phyloP scores from a whole-genome alignment of 2,797 vertebrate genomes.

The Alauda arvensis region DNA sequence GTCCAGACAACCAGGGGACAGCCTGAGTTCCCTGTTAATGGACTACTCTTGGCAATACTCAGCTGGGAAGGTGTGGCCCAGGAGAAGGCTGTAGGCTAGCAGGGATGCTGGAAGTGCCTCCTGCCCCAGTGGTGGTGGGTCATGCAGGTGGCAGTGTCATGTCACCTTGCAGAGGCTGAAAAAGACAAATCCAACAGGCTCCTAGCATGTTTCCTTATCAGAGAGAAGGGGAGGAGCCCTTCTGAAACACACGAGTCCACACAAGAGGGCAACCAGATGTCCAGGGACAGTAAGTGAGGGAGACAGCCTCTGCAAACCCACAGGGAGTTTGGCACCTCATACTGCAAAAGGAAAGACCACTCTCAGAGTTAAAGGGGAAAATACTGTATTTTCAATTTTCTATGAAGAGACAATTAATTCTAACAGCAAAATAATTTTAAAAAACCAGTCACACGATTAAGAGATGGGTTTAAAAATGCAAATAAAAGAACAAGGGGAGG shows the following conservation, averaged over 20 bases:
- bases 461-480: conserved; percentile 46
- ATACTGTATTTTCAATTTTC: conserved; percentile 39
- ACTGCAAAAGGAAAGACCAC: neutral
- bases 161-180: neutral
- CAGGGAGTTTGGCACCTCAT: neutral
- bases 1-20: neutral
- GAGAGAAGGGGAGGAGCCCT: neutral
- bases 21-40: neutral
- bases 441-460: conserved; percentile 1
- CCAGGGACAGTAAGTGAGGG: neutral
- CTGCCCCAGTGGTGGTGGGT: neutral
- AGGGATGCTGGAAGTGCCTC: neutral
- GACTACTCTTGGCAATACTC: neutral
- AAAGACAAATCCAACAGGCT: neutral
- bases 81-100: neutral
- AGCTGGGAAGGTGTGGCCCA: neutral
- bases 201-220: neutral
- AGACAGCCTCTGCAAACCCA: neutral
- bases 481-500: conserved; percentile 29
- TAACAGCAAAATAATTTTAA: conserved; percentile 33
- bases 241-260: neutral
- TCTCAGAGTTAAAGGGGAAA: neutral
- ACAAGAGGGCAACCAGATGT: rapidly evolving
- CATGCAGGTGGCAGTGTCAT: neutral
- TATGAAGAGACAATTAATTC: conserved; percentile 33